Evolutionary conservation across 2,888 invertebrate species (phyloP).

Genomic region (Metopia argyrocephala): DNA sequence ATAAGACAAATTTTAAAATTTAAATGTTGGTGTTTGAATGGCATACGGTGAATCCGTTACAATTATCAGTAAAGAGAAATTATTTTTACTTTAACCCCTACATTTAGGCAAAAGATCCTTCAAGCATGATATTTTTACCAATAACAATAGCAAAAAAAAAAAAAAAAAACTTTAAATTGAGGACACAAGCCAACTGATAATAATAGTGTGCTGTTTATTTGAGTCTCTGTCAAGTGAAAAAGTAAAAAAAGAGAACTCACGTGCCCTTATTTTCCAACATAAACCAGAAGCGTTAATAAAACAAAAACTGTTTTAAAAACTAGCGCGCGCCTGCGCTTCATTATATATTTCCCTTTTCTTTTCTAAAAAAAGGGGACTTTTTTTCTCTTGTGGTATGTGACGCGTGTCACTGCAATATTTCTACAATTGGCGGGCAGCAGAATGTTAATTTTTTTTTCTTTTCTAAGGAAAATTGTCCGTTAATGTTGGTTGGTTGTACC

Average conservation of each 20-base stretch:
- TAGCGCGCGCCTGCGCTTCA: slow-evolving; percentile 60
- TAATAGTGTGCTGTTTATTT: slow-evolving; percentile 25
- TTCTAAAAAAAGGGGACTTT: slow-evolving; percentile 40
- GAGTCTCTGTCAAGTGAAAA: slow-evolving; percentile 48
- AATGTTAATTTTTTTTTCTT: slow-evolving; percentile 32
- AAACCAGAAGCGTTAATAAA: slow-evolving; percentile 18
- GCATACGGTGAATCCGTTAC: slow-evolving; percentile 76
- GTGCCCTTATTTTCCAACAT: slow-evolving; percentile 59
- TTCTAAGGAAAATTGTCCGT: slow-evolving; percentile 53
- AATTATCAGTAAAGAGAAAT: slow-evolving; percentile 53
- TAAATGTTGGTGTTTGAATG: slow-evolving; percentile 58
- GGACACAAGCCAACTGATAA: slow-evolving; percentile 59
- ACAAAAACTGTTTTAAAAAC: slow-evolving; percentile 13
- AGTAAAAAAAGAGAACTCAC: slow-evolving; percentile 23
- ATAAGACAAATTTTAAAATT: neutral
- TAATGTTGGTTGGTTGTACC: slow-evolving; percentile 28
- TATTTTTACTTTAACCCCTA: slow-evolving; percentile 55
- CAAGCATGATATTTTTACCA: slow-evolving; percentile 58
- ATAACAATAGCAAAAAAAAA: slow-evolving; percentile 47
- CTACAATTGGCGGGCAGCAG: slow-evolving; percentile 40
- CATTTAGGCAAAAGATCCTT: slow-evolving; percentile 36
- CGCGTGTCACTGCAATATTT: slow-evolving; percentile 48
- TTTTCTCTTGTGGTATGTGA: slow-evolving; percentile 30
- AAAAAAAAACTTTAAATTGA: slow-evolving; percentile 38
- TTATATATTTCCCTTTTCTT: slow-evolving; percentile 6